phyloP scores from a whole-genome alignment of 2,113 vertebrate species.

The Collichthys lucidus region DNA sequence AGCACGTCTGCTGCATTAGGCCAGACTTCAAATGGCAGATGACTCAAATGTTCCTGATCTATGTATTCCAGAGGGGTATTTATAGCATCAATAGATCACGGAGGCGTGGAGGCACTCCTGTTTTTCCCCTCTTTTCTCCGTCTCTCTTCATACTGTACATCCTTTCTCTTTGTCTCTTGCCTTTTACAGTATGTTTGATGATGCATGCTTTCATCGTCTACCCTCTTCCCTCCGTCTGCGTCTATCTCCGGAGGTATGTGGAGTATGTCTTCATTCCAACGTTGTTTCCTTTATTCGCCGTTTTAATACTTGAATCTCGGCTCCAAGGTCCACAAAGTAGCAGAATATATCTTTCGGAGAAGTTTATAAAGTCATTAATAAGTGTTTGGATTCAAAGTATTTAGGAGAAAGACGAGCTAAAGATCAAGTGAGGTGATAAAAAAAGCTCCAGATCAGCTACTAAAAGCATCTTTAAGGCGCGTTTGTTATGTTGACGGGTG shows the following conservation, averaged over 20 bases:
- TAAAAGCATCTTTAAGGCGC: background rate
- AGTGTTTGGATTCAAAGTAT: background rate
- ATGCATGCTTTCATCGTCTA: background rate
- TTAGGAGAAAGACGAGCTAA: no score
- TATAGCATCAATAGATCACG: slow-evolving; percentile 49
- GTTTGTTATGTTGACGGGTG: background rate
- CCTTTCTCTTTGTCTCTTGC: background rate
- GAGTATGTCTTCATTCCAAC: background rate
- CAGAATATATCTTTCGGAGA: no score
- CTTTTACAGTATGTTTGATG: background rate
- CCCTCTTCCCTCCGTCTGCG: background rate
- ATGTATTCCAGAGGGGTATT: slow-evolving; percentile 46
- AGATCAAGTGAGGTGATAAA: background rate
- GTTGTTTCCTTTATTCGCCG: background rate
- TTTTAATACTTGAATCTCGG: background rate
- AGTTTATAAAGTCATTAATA: background rate
- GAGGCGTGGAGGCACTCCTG: background rate
- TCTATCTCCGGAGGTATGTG: background rate
- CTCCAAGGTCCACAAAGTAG: background rate
- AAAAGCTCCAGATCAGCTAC: background rate
- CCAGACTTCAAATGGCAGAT: slow-evolving; percentile 53
- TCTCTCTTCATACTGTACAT: background rate
- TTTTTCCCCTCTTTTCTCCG: background rate
- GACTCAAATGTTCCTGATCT: slow-evolving; percentile 68
- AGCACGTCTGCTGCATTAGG: slow-evolving; percentile 33